A percentile compares a stretch with the other conserved stretches of the same genome.
Evolutionary conservation across 2,888 invertebrate genomes (phyloP).

Genomic region (Acanthacorydalis orientalis): DNA sequence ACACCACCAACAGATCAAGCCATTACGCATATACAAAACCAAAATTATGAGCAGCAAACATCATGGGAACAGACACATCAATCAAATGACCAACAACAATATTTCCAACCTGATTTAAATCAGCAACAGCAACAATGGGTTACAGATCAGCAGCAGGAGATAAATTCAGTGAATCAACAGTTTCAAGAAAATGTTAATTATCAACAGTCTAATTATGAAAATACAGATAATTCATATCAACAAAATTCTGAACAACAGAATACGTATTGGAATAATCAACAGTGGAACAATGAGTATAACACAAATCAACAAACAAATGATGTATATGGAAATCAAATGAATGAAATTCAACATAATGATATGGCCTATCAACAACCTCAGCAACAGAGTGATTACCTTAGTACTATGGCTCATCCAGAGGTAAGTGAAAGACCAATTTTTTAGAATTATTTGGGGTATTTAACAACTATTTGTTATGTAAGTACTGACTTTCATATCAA

Average conservation of each 20-base stretch:
- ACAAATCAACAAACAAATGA: conserved; percentile 11
- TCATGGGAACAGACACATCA: conserved; percentile 17
- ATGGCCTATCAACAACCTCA: not conserved
- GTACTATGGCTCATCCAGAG: conserved; percentile 20
- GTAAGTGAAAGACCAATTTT: conserved; percentile 14
- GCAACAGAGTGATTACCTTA: conserved; percentile 18
- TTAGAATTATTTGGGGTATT: not conserved
- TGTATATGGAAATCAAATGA: conserved; percentile 15
- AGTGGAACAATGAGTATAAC: conserved; percentile 11
- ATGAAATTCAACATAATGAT: conserved; percentile 13
- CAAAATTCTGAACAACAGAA: conserved; percentile 8
- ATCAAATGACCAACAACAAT: conserved; percentile 14
- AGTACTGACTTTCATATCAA: too few species aligned
- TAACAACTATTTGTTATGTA: too few species aligned
- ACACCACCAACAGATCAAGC: conserved; percentile 3
- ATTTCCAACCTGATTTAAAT: conserved; percentile 15
- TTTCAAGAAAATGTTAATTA: conserved; percentile 3
- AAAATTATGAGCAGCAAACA: conserved; percentile 10
- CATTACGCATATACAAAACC: conserved; percentile 11
- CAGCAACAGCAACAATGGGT: conserved; percentile 11
- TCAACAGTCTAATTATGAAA: not conserved
- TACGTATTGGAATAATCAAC: conserved; percentile 11
- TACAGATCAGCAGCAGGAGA: conserved; percentile 6
- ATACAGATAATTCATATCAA: not conserved
- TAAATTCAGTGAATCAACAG: conserved; percentile 5